Evolutionary conservation across 1,140 invertebrate species (phyloP).

Genomic region (Drosophila grimshawi): DNA sequence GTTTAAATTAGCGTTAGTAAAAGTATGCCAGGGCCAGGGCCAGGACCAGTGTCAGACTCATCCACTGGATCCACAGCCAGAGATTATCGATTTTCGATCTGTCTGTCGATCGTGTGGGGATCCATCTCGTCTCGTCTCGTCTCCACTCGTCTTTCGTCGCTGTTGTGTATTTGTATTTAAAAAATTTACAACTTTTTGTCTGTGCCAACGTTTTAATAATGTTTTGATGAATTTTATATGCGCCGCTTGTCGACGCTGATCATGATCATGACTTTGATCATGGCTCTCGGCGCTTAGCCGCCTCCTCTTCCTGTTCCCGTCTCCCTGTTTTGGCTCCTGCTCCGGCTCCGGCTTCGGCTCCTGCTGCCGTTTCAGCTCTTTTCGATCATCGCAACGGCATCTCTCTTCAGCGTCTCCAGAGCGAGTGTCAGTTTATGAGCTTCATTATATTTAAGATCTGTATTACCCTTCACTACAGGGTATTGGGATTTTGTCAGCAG

Average conservation of each 20-base stretch:
- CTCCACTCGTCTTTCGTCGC: neutral
- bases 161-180: slow-evolving; percentile 75
- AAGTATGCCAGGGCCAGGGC: slow-evolving; percentile 64
- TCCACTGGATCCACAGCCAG: slow-evolving; percentile 9
- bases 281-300: slow-evolving; percentile 56
- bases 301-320: neutral
- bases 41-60: neutral
- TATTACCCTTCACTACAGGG: slow-evolving; percentile 17
- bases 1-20: slow-evolving; percentile 76
- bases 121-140: neutral
- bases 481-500: slow-evolving; percentile 23
- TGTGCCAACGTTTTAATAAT: slow-evolving; percentile 74
- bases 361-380: slow-evolving; percentile 1
- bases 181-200: slow-evolving; percentile 73
- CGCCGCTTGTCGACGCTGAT: slow-evolving; percentile 76
- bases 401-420: slow-evolving; percentile 4
- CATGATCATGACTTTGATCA: slow-evolving; percentile 55
- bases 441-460: slow-evolving; percentile 70
- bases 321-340: neutral
- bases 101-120: slow-evolving; percentile 5
- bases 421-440: slow-evolving; percentile 77
- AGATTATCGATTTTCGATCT: slow-evolving; percentile 67
- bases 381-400: slow-evolving; percentile 2
- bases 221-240: slow-evolving; percentile 82
- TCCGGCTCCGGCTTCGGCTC: neutral